Evolutionary conservation across 1,140 invertebrate genomes (phyloP).

Genomic region (Pinna nobilis): DNA sequence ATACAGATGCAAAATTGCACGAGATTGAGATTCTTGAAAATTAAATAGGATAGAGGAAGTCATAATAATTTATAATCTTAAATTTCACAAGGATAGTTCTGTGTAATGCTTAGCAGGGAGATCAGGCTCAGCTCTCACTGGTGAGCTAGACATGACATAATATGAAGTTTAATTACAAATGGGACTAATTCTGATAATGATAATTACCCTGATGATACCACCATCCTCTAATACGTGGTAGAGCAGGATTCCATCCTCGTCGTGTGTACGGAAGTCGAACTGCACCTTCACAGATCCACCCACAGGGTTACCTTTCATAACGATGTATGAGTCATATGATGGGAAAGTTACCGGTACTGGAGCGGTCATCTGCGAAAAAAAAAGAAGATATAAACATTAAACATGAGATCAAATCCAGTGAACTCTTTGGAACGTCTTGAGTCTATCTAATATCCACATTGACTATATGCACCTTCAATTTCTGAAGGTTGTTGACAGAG

Average conservation of each 20-base stretch:
- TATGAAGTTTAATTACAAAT: no score
- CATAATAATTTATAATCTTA: no score
- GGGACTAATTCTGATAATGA: neutral
- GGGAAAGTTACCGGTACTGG: constrained; percentile 93
- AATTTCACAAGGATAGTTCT: neutral
- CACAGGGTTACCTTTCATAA: constrained; percentile 84
- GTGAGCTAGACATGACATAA: neutral
- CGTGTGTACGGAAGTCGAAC: constrained; percentile 94
- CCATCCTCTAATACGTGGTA: constrained; percentile 89
- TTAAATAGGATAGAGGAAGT: no score
- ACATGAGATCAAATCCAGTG: no score
- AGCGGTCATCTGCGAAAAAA: constrained; percentile 53
- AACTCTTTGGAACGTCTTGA: no score
- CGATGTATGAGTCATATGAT: constrained; percentile 85
- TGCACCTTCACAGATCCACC: constrained; percentile 44
- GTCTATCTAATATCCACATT: no score
- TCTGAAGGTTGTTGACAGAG: no score
- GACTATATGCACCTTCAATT: no score
- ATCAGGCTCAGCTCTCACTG: neutral
- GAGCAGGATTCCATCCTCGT: constrained; percentile 88
- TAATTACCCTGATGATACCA: constrained; percentile 80
- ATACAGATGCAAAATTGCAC: no score
- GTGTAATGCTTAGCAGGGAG: neutral
- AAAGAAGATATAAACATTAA: no score
- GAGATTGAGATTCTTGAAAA: no score